These are phyloP conservation scores for Toxotes lorentzi DNA, from an alignment of 2,797 vertebrate genomes.

Conservation along the genomic window DNA sequence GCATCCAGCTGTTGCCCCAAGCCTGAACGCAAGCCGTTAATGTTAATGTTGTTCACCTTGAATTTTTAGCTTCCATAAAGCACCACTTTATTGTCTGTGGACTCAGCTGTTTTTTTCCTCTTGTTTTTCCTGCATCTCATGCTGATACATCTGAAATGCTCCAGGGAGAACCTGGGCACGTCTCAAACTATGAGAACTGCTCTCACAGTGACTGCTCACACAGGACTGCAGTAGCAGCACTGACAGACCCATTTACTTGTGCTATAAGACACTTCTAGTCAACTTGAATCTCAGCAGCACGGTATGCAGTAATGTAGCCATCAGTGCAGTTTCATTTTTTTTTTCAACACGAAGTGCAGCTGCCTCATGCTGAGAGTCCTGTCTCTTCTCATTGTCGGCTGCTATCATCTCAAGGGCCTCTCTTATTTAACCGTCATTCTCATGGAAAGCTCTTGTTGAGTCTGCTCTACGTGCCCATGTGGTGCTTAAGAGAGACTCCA, in stretches of 20 bases:
- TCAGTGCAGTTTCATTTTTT: conserved; percentile 4
- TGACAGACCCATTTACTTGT: conserved; percentile 17
- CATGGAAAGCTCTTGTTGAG: conserved; percentile 13
- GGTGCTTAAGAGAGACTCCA: conserved; percentile 8
- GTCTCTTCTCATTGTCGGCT: conserved; percentile 26
- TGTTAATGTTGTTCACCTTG: conserved; percentile 12
- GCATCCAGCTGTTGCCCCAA: conserved; percentile 21
- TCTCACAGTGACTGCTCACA: conserved; percentile 3
- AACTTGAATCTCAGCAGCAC: conserved; percentile 28
- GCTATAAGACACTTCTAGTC: not conserved
- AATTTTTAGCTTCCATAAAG: conserved; percentile 19
- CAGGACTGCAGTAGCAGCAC: conserved; percentile 5
- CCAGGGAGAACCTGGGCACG: not conserved
- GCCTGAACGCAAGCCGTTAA: conserved; percentile 24
- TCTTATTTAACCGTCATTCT: conserved; percentile 9
- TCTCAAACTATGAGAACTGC: conserved; percentile 1
- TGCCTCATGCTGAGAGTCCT: conserved; percentile 20
- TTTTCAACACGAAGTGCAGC: conserved; percentile 14
- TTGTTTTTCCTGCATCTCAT: conserved; percentile 3
- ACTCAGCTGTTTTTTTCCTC: not conserved
- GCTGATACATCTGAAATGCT: not conserved
- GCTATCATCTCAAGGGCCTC: conserved; percentile 32
- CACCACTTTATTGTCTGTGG: not conserved
- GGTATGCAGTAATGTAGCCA: conserved; percentile 5
- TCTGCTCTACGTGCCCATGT: not conserved